These are phyloP conservation scores for Meiosimyza platycephala DNA, from an alignment of 2,888 invertebrate genomes.

Conservation along the genomic window DNA sequence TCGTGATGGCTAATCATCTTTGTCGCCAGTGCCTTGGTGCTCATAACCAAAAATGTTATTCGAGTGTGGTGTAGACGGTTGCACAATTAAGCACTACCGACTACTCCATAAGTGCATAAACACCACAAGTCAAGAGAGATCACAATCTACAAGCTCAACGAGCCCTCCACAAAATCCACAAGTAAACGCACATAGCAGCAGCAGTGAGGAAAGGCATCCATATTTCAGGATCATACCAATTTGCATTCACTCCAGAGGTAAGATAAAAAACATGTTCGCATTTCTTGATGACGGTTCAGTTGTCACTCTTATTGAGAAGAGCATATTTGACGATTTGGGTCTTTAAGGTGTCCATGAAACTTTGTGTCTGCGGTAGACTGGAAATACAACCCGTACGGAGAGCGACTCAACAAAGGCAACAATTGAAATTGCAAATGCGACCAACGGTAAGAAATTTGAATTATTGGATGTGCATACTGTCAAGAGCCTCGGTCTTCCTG, in stretches of 20 bases:
- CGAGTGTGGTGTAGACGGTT: too few species aligned
- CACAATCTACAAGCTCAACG: too few species aligned
- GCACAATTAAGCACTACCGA: too few species aligned
- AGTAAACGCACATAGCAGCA: too few species aligned
- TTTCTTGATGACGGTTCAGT: conserved; percentile 23
- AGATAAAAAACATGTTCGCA: conserved; percentile 19
- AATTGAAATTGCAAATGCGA: neutral
- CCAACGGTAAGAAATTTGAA: too few species aligned
- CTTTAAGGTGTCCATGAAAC: neutral
- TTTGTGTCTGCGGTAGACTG: conserved; percentile 25
- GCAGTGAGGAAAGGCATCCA: conserved; percentile 21
- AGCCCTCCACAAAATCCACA: too few species aligned
- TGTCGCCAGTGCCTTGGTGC: conserved; percentile 9
- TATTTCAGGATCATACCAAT: conserved; percentile 32
- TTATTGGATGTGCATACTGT: conserved; percentile 21
- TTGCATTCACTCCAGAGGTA: conserved; percentile 24
- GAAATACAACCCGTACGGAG: conserved; percentile 17
- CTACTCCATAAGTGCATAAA: too few species aligned
- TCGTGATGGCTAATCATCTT: conserved; percentile 10
- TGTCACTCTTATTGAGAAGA: conserved; percentile 4
- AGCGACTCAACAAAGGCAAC: neutral
- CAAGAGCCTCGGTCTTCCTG: conserved; percentile 7
- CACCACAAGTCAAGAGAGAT: too few species aligned
- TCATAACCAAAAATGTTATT: too few species aligned
- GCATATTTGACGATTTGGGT: conserved; percentile 1